A percentile compares a stretch with the other conserved stretches of the same genome.
Conservation (phyloP, 92 coral and sea anemone species). For the Muricea muricata region DNA sequence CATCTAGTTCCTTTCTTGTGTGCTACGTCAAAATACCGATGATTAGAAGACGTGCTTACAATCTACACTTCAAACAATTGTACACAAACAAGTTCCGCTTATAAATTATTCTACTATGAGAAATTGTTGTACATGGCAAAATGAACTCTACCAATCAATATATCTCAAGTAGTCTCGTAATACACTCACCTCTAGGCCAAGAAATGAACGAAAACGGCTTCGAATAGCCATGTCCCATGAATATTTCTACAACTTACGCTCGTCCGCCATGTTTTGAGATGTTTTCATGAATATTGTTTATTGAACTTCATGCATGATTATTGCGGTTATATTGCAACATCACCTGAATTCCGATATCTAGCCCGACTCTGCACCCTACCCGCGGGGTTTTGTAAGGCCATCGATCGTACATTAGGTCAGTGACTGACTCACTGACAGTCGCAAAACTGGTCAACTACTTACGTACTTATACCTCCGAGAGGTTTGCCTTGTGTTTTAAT, state of each 20-base stretch:
- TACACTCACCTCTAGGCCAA: slow-evolving; percentile 87
- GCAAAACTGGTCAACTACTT: too few relatives aligned
- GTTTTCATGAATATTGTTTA: slow-evolving; percentile 4
- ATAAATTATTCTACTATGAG: not conserved
- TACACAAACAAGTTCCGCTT: not conserved
- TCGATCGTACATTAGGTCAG: too few relatives aligned
- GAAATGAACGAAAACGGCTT: slow-evolving; percentile 84
- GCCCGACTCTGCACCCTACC: too few relatives aligned
- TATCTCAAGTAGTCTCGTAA: not conserved
- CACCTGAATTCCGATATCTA: not conserved
- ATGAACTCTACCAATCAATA: not conserved
- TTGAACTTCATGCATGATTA: too few relatives aligned
- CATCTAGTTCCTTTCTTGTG: slow-evolving; percentile 31
- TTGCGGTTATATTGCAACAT: too few relatives aligned
- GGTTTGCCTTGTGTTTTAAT: too few relatives aligned
- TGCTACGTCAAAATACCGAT: slow-evolving; percentile 4
- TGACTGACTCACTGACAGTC: too few relatives aligned
- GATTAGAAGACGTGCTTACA: not conserved
- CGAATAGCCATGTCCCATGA: slow-evolving; percentile 77
- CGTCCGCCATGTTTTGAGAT: slow-evolving; percentile 22
- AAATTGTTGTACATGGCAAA: not conserved
- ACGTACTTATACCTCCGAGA: too few relatives aligned
- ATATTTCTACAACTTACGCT: not conserved
- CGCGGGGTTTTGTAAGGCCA: too few relatives aligned
- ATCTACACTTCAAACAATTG: too few relatives aligned